phyloP scores from a whole-genome alignment of 2,113 vertebrate species.

The Paramisgurnus dabryanus region DNA sequence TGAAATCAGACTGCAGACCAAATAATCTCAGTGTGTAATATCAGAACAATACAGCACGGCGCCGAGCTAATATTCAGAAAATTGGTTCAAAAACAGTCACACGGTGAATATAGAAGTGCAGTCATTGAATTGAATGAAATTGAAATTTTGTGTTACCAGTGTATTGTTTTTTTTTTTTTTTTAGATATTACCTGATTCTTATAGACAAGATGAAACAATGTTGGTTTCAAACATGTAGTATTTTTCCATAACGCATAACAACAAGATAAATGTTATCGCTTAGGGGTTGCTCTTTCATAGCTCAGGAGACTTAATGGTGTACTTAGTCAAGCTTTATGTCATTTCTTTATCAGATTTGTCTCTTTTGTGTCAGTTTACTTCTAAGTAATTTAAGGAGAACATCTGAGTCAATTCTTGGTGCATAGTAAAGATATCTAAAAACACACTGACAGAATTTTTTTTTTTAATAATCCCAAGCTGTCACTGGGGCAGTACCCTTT shows the following conservation, averaged over 20 bases:
- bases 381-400: too few relatives aligned
- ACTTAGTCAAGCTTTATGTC: too few relatives aligned
- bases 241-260: not conserved
- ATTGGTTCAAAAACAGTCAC: slow-evolving; percentile 29
- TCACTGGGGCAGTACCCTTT: too few relatives aligned
- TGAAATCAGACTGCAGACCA: not conserved
- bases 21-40: slow-evolving; percentile 14
- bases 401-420: too few relatives aligned
- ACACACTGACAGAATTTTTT: too few relatives aligned
- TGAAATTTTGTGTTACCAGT: slow-evolving; percentile 14
- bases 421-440: too few relatives aligned
- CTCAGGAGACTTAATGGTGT: too few relatives aligned
- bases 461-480: too few relatives aligned
- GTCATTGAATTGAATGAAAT: slow-evolving; percentile 34
- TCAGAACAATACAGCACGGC: slow-evolving; percentile 6
- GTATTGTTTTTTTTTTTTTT: not conserved
- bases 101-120: not conserved
- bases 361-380: too few relatives aligned
- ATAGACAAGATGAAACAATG: slow-evolving; percentile 7
- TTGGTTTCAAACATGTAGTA: slow-evolving; percentile 1
- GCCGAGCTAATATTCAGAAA: slow-evolving; percentile 13
- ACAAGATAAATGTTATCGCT: not conserved
- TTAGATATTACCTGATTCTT: slow-evolving; percentile 38
- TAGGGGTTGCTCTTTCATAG: not conserved
- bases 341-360: too few relatives aligned